phyloP scores from a whole-genome alignment of 1,140 invertebrate genomes.

The Oscheius sp. region DNA sequence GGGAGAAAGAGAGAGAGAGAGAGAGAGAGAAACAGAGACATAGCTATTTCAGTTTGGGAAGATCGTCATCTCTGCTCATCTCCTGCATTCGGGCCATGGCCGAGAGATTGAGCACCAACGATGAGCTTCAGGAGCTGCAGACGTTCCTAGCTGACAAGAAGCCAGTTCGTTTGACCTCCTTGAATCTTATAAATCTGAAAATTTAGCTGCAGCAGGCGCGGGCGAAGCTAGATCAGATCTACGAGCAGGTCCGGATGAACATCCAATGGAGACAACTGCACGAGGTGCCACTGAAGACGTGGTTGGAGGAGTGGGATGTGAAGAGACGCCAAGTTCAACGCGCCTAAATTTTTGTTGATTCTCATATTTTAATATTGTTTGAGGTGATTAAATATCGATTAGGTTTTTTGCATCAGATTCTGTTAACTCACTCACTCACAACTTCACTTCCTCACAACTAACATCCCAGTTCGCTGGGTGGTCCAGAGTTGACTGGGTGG shows the following conservation, averaged over 20 bases:
- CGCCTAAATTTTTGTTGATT: no score
- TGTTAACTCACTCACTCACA: no score
- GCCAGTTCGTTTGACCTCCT: neutral
- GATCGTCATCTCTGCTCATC: constrained; percentile 6
- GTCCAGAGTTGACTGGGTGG: no score
- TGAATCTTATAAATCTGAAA: neutral
- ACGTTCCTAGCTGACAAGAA: constrained; percentile 37
- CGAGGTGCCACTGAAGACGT: constrained; percentile 39
- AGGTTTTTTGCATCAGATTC: no score
- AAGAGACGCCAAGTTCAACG: constrained; percentile 5
- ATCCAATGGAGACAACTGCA: constrained; percentile 50
- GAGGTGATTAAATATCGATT: no score
- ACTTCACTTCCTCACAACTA: no score
- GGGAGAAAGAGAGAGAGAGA: no score
- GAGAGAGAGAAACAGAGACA: neutral
- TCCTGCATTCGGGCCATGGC: constrained; percentile 8
- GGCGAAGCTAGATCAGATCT: constrained; percentile 41
- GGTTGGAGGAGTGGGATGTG: constrained; percentile 43
- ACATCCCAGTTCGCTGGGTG: no score
- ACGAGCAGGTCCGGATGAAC: constrained; percentile 46
- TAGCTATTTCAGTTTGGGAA: constrained; percentile 13
- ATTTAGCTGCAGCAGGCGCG: constrained; percentile 33
- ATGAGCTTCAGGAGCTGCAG: constrained; percentile 40
- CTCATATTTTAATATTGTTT: no score
- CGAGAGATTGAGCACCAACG: constrained; percentile 42